phyloP scores from a whole-genome alignment of 2,888 invertebrate genomes.

The Orthosia cruda region DNA sequence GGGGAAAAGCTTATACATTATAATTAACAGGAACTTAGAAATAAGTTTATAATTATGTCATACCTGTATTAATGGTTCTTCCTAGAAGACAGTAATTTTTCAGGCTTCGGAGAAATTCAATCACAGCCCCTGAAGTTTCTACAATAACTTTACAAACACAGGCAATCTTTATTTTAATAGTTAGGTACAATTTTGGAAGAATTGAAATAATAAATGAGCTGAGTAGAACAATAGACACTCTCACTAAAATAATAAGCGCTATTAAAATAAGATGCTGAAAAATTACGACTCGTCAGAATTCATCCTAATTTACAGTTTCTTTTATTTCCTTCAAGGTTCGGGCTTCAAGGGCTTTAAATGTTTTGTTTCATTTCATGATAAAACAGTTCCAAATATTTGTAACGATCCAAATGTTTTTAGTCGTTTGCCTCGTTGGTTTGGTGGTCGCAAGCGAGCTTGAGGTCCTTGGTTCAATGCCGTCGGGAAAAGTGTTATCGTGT shows the following conservation, averaged over 20 bases:
- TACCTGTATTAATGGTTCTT: neutral
- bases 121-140: neutral
- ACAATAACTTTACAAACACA: neutral
- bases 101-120: neutral
- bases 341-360: neutral
- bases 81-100: neutral
- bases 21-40: neutral
- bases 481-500: no score
- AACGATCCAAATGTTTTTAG: no score
- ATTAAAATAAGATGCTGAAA: conserved; percentile 25
- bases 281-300: neutral
- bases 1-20: neutral
- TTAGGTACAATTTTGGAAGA: neutral
- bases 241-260: neutral
- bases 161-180: conserved; percentile 5
- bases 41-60: neutral
- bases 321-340: neutral
- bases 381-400: no score
- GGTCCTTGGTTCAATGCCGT: no score
- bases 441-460: no score
- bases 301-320: conserved; percentile 7
- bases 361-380: neutral
- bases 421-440: no score
- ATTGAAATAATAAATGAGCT: conserved; percentile 13
- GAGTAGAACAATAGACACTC: neutral